These are phyloP conservation scores for Clanis bilineata DNA, from an alignment of 2,888 invertebrate genomes.

Conservation along the genomic window DNA sequence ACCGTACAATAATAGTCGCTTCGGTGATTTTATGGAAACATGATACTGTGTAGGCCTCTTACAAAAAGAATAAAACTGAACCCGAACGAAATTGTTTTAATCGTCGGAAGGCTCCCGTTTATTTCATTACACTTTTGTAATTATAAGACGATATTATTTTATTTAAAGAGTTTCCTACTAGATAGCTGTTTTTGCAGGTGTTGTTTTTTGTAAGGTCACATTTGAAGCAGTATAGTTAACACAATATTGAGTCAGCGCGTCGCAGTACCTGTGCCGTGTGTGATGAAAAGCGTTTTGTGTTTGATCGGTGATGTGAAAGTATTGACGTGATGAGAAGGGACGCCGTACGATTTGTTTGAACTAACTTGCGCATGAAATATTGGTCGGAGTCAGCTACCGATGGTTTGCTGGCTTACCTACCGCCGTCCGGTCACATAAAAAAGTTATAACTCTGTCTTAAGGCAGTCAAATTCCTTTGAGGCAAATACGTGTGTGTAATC, in stretches of 20 bases:
- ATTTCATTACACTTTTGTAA: slow-evolving; percentile 48
- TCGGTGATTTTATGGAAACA: slow-evolving; percentile 81
- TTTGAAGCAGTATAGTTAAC: not conserved
- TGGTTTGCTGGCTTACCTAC: slow-evolving; percentile 80
- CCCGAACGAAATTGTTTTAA: slow-evolving; percentile 80
- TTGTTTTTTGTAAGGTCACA: not conserved
- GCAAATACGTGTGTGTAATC: slow-evolving; percentile 78
- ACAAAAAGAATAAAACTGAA: slow-evolving; percentile 74
- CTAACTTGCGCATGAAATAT: slow-evolving; percentile 77
- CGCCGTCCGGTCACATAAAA: slow-evolving; percentile 67
- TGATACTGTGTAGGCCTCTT: slow-evolving; percentile 78
- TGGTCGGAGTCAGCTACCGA: slow-evolving; percentile 74
- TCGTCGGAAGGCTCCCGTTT: slow-evolving; percentile 70
- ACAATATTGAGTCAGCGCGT: not conserved
- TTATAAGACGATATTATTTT: slow-evolving; percentile 31
- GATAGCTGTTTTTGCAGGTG: not conserved
- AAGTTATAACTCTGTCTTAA: slow-evolving; percentile 65
- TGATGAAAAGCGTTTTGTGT: slow-evolving; percentile 23
- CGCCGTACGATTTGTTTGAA: slow-evolving; percentile 81
- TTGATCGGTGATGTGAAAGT: slow-evolving; percentile 55
- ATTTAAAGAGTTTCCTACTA: not conserved
- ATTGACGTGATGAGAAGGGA: slow-evolving; percentile 67
- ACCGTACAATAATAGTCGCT: slow-evolving; percentile 73
- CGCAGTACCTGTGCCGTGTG: not conserved
- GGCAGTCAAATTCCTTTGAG: slow-evolving; percentile 75